phyloP scores from a whole-genome alignment of 2,888 invertebrate genomes.

The Diarsia rubi region DNA sequence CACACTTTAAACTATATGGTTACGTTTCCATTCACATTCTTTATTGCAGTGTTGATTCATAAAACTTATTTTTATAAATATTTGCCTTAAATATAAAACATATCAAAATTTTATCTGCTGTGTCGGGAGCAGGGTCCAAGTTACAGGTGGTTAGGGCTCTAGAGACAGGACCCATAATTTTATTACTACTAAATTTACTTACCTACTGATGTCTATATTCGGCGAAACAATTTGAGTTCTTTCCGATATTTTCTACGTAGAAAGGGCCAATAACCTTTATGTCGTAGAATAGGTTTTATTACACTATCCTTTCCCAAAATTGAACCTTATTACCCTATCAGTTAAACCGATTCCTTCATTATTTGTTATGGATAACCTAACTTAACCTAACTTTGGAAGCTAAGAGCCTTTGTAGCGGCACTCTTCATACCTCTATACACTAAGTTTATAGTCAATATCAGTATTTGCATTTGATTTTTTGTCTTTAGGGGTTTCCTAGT shows the following conservation, averaged over 20 bases:
- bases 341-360: background rate
- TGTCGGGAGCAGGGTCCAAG: background rate
- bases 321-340: background rate
- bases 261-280: background rate
- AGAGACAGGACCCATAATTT: background rate
- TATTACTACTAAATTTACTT: no score
- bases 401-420: background rate
- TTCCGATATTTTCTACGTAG: no score
- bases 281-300: background rate
- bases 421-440: no score
- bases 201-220: background rate
- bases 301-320: background rate
- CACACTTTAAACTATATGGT: background rate
- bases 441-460: background rate
- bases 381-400: background rate
- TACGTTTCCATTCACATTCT: background rate
- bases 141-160: background rate
- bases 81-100: no score
- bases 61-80: background rate
- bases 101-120: background rate
- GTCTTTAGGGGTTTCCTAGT: background rate
- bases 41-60: background rate
- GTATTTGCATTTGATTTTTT: background rate
- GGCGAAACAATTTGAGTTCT: no score
- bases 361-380: background rate